Evolutionary conservation across 1,140 invertebrate genomes (phyloP), one percentile per base, ranked within the genome.

Genomic region (Leguminivora glycinivorella): DNA sequence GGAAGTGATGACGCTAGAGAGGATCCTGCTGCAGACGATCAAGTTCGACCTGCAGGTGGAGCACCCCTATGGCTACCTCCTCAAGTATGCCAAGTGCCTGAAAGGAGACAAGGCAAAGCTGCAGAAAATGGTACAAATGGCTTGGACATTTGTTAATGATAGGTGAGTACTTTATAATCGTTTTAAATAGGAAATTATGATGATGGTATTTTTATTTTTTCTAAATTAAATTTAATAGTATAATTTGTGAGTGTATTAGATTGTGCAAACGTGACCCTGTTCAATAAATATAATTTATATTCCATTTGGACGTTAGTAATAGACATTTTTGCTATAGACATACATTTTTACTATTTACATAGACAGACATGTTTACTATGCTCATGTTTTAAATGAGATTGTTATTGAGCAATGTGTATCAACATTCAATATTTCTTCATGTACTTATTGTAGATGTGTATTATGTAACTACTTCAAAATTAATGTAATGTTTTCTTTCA

Each of bases 141-240:
- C 98, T 1, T 99, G 99, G 99, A 99, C 98, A 24, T 99, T 99
- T 92, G 98, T 99, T 0, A 99, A 99, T 92, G 99, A 99, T 86
- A 98, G 96, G 96, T 97, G 89, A 80, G 68, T 68, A 47, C 56
- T 22, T 38, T 34, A 58, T 71, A 12, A 2, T 60, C 69, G 22
- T 70, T 7, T n/a, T n/a, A n/a, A n/a, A n/a, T n/a, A n/a, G n/a
- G n/a, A n/a, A n/a, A n/a, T n/a, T n/a, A n/a, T n/a, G n/a, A n/a
- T n/a, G n/a, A n/a, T n/a, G n/a, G n/a, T n/a, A n/a, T n/a, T n/a
- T n/a, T n/a, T n/a, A n/a, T n/a, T n/a, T n/a, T n/a, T n/a, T n/a
- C n/a, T n/a, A n/a, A n/a, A n/a, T n/a, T n/a, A n/a, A n/a, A n/a
- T n/a, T n/a, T n/a, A n/a, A n/a, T n/a, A n/a, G n/a, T n/a, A n/a